Percentiles rank a stretch among this genome's conserved stretches.
These are phyloP conservation scores for Phaonia tiefii DNA, from an alignment of 2,888 invertebrate species.

Conservation along the genomic window DNA sequence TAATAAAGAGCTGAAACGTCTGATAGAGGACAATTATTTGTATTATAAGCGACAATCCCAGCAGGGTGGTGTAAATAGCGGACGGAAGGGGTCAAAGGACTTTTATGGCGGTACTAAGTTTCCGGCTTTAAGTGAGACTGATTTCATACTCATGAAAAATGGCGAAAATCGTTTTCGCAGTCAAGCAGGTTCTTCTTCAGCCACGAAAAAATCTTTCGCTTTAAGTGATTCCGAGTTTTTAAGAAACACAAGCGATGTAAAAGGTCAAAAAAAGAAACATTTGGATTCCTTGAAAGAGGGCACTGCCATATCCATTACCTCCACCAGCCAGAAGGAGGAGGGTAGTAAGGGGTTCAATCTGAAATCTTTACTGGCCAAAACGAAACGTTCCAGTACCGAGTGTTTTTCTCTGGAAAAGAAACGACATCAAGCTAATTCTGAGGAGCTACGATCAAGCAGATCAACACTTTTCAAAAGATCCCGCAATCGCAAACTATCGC, in stretches of 20 bases:
- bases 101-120: constrained; percentile 70
- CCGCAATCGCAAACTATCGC: constrained; percentile 79
- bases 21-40: constrained; percentile 80
- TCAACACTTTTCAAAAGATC: constrained; percentile 75
- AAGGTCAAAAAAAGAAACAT: constrained; percentile 68
- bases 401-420: constrained; percentile 78
- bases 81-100: background rate
- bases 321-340: constrained; percentile 71
- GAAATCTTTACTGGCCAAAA: constrained; percentile 77
- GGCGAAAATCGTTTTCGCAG: constrained; percentile 70
- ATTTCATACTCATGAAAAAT: constrained; percentile 78
- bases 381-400: constrained; percentile 78
- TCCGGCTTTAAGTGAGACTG: constrained; percentile 79
- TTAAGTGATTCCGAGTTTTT: constrained; percentile 80
- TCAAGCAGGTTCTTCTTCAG: constrained; percentile 20
- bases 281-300: constrained; percentile 67
- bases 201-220: constrained; percentile 75
- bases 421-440: constrained; percentile 76
- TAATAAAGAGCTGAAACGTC: constrained; percentile 80
- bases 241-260: constrained; percentile 72
- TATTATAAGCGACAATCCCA: constrained; percentile 77
- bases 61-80: constrained; percentile 11
- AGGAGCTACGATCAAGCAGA: constrained; percentile 72
- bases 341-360: constrained; percentile 75
- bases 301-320: constrained; percentile 30